These are phyloP conservation scores for Bungarus multicinctus DNA, from an alignment of 2,113 vertebrate species.

Conservation along the genomic window DNA sequence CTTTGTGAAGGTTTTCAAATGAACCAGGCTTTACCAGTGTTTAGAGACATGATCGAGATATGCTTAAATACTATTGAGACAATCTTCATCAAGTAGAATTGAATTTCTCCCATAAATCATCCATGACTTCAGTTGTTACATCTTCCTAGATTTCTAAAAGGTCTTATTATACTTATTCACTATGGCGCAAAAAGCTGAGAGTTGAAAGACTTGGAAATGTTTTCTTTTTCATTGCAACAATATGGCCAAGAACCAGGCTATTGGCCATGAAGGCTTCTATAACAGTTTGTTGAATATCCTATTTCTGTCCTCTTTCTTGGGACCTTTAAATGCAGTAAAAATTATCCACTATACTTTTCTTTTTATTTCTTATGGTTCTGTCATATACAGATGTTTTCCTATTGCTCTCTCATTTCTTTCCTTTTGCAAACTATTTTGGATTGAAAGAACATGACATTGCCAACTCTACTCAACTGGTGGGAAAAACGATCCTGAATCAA, in stretches of 20 bases:
- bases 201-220: neutral
- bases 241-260: neutral
- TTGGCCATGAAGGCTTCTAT: neutral
- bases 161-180: neutral
- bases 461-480: neutral
- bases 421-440: neutral
- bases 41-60: neutral
- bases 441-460: neutral
- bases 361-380: neutral
- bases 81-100: neutral
- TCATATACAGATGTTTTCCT: neutral
- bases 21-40: no score
- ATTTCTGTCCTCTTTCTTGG: neutral
- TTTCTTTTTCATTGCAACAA: neutral
- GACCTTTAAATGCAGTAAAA: neutral
- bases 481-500: neutral
- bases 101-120: neutral
- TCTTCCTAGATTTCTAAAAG: neutral
- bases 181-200: neutral
- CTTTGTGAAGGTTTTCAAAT: neutral
- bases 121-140: no score
- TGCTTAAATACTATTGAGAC: neutral
- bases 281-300: neutral
- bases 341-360: neutral
- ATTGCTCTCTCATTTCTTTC: neutral